Evolutionary conservation across 2,797 vertebrate genomes (phyloP), one percentile per base, ranked within the genome.

Genomic region (Scarus forsteni): DNA sequence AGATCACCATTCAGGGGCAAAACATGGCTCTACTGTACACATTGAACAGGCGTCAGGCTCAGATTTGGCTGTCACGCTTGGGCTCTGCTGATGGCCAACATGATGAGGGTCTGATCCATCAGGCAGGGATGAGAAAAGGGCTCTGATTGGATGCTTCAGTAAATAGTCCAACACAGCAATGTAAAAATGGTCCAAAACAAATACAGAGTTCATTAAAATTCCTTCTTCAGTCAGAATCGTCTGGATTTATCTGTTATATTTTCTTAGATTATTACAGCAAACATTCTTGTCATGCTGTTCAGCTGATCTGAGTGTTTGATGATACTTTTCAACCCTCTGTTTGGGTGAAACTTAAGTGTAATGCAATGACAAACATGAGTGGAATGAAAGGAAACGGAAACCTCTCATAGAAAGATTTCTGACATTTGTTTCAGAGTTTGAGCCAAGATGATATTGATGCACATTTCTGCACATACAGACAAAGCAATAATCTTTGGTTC

Each of bases 11-110:
- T 81, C 62, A 85, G 70, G 71, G 7, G 7, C 27, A 42, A 60
- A 19, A 85, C 70, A 77, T 8, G 14, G 73, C 67, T 73, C 44
- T 16, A 83, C 85, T 89, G 81, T 92, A 91, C 60, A 69, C 53
- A 42, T 73, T 89, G 88, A 90, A 87, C 78, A 87, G 80, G 85
- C 81, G 14, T 81, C 66, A 59, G 68, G 55, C 69, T 80, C 58
- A 46, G 67, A 76, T 79, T 69, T 60, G 66, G 40, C 36, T 43
- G 61, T 77, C 75, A 66, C 15, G 48, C 77, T 79, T 48, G 35
- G 48, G 58, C 61, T 16, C 43, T 14, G 65, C 66, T 78, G 68
- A 79, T 68, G 54, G 70, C 56, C 70, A 12, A 38, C 68, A 55
- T 38, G 73, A 79, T 45, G 66, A 65, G 63, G 46, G 65, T 60